A percentile compares a stretch with the other conserved stretches of the same genome.
Conservation (phyloP, 1,140 invertebrate species). For the Pogonomyrmex californicus region DNA sequence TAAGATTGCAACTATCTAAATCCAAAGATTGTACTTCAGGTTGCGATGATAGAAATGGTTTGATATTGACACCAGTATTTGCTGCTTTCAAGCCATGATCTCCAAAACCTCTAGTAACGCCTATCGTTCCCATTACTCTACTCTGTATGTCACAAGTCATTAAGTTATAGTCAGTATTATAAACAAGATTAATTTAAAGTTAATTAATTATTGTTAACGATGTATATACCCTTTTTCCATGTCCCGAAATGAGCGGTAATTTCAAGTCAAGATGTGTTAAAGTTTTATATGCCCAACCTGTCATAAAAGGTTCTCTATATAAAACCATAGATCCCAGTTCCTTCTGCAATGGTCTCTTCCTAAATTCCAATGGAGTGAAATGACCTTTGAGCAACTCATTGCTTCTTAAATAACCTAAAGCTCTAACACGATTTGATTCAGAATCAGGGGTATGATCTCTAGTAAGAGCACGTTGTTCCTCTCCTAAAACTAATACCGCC, state of each 20-base stretch:
- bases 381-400: slow-evolving; percentile 90
- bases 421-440: slow-evolving; percentile 84
- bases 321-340: slow-evolving; percentile 93
- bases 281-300: slow-evolving; percentile 94
- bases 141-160: slow-evolving; percentile 87
- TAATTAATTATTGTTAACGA: neutral
- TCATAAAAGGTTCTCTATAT: slow-evolving; percentile 93
- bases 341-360: slow-evolving; percentile 89
- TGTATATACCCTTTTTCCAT: slow-evolving; percentile 91
- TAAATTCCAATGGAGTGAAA: slow-evolving; percentile 93
- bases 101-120: slow-evolving; percentile 95
- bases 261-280: slow-evolving; percentile 91
- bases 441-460: slow-evolving; percentile 86
- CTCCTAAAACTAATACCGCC: slow-evolving; percentile 81
- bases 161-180: neutral
- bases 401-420: slow-evolving; percentile 81
- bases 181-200: slow-evolving; percentile 22
- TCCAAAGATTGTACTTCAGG: slow-evolving; percentile 90
- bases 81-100: slow-evolving; percentile 94
- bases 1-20: slow-evolving; percentile 85
- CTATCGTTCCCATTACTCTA: slow-evolving; percentile 94
- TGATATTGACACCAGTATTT: slow-evolving; percentile 91
- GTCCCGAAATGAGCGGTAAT: slow-evolving; percentile 92
- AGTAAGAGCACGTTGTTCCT: slow-evolving; percentile 81
- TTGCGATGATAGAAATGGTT: slow-evolving; percentile 93